Base-by-base conservation (phyloP, 2,113 vertebrate species). In the Oxyruncus cristatus region DNA sequence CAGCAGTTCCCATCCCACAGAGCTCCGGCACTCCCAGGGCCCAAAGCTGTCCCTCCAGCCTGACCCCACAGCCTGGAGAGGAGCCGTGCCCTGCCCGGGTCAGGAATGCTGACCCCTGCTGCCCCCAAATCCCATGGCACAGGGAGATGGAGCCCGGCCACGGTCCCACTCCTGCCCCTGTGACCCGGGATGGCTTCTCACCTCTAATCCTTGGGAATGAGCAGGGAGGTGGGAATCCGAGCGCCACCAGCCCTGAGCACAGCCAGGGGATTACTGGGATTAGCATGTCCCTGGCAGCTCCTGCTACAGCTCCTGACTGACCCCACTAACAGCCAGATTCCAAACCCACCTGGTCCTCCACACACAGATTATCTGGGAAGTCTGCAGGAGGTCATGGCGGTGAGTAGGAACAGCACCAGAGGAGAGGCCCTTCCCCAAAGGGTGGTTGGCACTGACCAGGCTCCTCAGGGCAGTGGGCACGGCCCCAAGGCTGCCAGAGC, bases 391-490 rank as follows among this genome's bases (percentile, higher is more conserved):
- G 49, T n/a, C 26, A n/a, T 2, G 0, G 50, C 33, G 55, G 19
- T 0, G 1, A 21, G 20, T 0, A 30, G 63, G 35, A n/a, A 58
- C 37, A 76, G 22, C 41, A 23, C 32, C 19, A 9, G 11, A 6
- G 5, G 12, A 41, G 27, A 8, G 46, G 28, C 24, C 46, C 33
- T 10, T 8, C 14, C 44, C 49, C 59, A 55, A n/a, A 33, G 70
- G 49, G n/a, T 27, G 81, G 8, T 32, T 39, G 71, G 47, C 81
- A 32, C 37, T 50, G 66, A 47, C 12, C 20, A 16, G 46, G 37
- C 55, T 71, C 35, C 30, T 24, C 18, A 23, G 30, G 66, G 15
- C n/a, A 71, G 20, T 1, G 26, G 46, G 11, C 37, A 49, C 13
- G 49, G 0, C n/a, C 53, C 55, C 55, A 17, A 13, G 17, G 55